Evolutionary conservation across 2,113 vertebrate species (phyloP).

Genomic region (Cepphus grylle): DNA sequence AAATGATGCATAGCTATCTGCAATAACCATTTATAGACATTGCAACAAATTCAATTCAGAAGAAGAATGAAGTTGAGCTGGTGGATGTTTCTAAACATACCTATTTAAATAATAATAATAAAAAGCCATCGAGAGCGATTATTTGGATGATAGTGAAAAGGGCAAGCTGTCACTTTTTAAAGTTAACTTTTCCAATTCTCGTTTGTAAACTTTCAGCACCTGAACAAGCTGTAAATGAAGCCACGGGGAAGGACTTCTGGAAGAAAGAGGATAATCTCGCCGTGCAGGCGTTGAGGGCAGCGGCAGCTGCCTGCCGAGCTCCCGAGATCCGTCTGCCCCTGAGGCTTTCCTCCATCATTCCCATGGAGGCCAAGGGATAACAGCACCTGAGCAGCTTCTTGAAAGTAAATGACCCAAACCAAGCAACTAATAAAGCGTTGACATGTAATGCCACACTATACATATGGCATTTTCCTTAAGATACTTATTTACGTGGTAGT

Average conservation of each 20-base stretch:
- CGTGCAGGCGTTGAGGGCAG: no score
- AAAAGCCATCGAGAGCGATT: neutral
- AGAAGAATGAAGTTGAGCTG: neutral
- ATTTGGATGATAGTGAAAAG: neutral
- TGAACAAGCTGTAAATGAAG: neutral
- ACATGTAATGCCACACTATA: accelerated
- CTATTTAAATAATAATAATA: neutral
- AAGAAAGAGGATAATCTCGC: accelerated
- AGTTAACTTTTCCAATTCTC: neutral
- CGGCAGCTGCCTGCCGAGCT: neutral
- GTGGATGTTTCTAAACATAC: neutral
- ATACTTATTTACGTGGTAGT: neutral
- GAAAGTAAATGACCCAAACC: neutral
- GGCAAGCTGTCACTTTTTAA: neutral
- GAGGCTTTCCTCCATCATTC: neutral
- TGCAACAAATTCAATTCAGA: neutral
- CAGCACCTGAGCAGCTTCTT: neutral
- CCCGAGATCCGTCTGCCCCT: accelerated
- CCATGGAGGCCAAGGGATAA: neutral
- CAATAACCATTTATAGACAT: neutral
- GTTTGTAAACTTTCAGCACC: neutral
- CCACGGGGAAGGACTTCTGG: neutral
- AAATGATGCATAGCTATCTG: constrained; percentile 37
- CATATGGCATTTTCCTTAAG: neutral
- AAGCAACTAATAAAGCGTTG: neutral